Evolutionary conservation across 2,888 invertebrate genomes (phyloP).

Genomic region (Pandemis corylana): DNA sequence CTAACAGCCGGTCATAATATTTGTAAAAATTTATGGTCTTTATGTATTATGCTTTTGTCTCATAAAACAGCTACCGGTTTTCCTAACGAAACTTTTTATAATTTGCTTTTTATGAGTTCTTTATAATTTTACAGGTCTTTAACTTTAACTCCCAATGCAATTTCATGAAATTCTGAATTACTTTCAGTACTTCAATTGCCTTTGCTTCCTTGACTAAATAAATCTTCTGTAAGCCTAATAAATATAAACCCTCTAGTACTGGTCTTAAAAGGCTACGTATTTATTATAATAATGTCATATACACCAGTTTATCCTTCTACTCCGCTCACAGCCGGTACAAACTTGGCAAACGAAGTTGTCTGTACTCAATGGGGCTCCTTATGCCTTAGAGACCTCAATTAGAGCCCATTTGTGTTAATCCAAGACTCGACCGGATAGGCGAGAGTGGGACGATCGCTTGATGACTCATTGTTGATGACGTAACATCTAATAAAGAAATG

Average conservation of each 20-base stretch:
- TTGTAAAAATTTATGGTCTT: conserved; percentile 60
- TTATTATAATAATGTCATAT: conserved; percentile 19
- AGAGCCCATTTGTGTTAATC: conserved; percentile 59
- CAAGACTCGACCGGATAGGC: conserved; percentile 49
- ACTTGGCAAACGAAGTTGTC: conserved; percentile 44
- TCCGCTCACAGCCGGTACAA: conserved; percentile 31
- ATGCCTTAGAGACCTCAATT: conserved; percentile 55
- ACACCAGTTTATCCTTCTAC: conserved; percentile 25
- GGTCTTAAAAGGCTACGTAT: conserved; percentile 7
- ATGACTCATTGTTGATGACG: conserved; percentile 40
- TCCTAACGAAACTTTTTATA: conserved; percentile 43
- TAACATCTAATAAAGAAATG: conserved; percentile 37
- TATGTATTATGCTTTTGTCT: conserved; percentile 52
- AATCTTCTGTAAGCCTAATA: background rate
- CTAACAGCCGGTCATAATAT: conserved; percentile 70
- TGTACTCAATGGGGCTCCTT: conserved; percentile 42
- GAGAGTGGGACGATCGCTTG: conserved; percentile 40
- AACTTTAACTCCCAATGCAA: background rate
- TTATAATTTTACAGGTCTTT: background rate
- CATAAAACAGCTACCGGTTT: conserved; percentile 56
- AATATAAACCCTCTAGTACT: background rate
- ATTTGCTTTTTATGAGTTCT: conserved; percentile 32
- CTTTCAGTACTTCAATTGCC: background rate
- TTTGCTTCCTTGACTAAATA: conserved; percentile 13
- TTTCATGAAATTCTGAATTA: conserved; percentile 7